Conservation (phyloP, 2,113 vertebrate species). For the Platysteira castanea region DNA sequence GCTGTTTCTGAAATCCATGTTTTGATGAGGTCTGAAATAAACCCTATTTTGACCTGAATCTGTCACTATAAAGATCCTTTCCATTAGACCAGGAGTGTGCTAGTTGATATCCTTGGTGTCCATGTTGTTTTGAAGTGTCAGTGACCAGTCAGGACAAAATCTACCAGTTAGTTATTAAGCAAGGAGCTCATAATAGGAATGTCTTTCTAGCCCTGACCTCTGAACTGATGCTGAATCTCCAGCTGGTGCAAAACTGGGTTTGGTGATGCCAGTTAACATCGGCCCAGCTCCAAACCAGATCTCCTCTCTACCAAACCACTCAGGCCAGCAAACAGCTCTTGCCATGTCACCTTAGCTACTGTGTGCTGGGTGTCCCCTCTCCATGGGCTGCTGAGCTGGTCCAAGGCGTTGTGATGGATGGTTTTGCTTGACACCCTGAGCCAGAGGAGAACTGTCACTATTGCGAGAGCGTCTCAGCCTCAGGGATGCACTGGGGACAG, state of each 20-base stretch:
- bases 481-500: neutral
- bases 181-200: neutral
- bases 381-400: neutral
- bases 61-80: neutral
- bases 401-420: neutral
- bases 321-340: neutral
- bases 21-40: neutral
- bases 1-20: neutral
- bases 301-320: neutral
- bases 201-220: neutral
- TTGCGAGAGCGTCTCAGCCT: neutral
- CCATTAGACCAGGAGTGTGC: neutral
- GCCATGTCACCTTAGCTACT: neutral
- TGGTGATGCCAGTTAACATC: neutral
- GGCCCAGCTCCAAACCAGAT: neutral
- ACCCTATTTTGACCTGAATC: neutral
- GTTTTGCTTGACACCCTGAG: neutral
- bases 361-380: neutral
- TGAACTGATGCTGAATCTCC: neutral
- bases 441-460: neutral
- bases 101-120: neutral
- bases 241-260: neutral
- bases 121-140: neutral
- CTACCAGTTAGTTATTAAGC: neutral
- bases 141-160: neutral